Percentiles rank a stretch among this genome's conserved stretches.
phyloP scores from a whole-genome alignment of 2,888 invertebrate species.

The Drosophila birchii region DNA sequence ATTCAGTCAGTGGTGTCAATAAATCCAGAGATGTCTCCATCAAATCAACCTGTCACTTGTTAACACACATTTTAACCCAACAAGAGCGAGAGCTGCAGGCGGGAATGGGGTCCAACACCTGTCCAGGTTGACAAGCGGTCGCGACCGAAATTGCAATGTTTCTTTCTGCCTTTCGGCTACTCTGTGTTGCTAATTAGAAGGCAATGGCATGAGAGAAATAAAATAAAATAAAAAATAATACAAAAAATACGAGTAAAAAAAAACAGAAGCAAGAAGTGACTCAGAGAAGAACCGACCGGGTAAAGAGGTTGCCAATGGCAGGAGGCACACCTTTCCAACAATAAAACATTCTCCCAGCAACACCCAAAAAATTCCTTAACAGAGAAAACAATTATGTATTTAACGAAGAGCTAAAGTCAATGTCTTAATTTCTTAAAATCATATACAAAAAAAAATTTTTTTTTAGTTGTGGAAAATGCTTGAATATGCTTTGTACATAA shows the following conservation, averaged over 20 bases:
- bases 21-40: conserved; percentile 55
- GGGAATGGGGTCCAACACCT: conserved; percentile 18
- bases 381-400: conserved; percentile 13
- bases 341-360: conserved; percentile 12
- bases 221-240: conserved; percentile 17
- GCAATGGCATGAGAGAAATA: conserved; percentile 48
- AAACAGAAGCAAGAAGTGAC: conserved; percentile 21
- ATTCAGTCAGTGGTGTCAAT: conserved; percentile 42
- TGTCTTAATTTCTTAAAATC: too few relatives aligned
- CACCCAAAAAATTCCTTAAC: conserved; percentile 7
- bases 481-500: background rate
- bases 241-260: background rate
- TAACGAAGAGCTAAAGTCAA: background rate
- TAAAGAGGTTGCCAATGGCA: background rate
- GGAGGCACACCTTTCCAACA: conserved; percentile 13
- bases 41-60: conserved; percentile 64
- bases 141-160: conserved; percentile 46
- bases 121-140: conserved; percentile 28
- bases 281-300: conserved; percentile 9
- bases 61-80: conserved; percentile 60
- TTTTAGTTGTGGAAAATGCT: too few relatives aligned
- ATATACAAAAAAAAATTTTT: background rate
- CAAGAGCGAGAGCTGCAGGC: background rate
- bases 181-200: conserved; percentile 57
- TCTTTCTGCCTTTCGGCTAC: conserved; percentile 10